phyloP scores from a whole-genome alignment of 1,140 invertebrate genomes.

The Andricus grossulariae region DNA sequence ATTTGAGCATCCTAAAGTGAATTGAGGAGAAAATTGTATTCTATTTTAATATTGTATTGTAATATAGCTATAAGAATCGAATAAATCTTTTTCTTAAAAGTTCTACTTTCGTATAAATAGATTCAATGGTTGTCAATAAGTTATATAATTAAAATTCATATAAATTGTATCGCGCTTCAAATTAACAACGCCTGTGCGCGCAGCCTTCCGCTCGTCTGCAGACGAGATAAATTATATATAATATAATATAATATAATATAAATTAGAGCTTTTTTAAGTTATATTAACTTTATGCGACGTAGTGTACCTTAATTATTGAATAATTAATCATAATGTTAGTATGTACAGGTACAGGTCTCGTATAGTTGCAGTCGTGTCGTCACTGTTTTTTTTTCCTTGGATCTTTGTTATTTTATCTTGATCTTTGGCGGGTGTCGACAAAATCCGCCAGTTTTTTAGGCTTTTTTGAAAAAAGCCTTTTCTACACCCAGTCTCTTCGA shows the following conservation, averaged over 20 bases:
- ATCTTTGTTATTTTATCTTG: slow-evolving; percentile 46
- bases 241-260: slow-evolving; percentile 58
- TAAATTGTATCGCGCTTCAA: slow-evolving; percentile 9
- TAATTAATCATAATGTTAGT: slow-evolving; percentile 74
- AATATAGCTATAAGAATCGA: background rate
- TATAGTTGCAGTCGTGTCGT: slow-evolving; percentile 77
- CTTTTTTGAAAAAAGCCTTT: background rate
- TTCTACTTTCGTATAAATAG: slow-evolving; percentile 27
- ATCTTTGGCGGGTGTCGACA: slow-evolving; percentile 70
- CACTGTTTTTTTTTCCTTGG: slow-evolving; percentile 64
- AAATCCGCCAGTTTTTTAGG: slow-evolving; percentile 65
- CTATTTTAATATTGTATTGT: background rate
- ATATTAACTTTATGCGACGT: slow-evolving; percentile 68
- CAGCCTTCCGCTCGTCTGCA: slow-evolving; percentile 67
- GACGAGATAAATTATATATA: slow-evolving; percentile 48
- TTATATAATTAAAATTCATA: background rate
- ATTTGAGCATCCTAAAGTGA: no score
- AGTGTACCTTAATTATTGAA: slow-evolving; percentile 39
- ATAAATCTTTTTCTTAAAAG: slow-evolving; percentile 22
- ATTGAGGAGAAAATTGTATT: background rate
- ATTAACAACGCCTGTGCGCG: slow-evolving; percentile 47
- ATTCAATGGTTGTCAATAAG: slow-evolving; percentile 7
- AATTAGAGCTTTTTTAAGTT: slow-evolving; percentile 67
- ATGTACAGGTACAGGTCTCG: slow-evolving; percentile 77
- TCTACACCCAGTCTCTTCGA: background rate